A percentile compares a stretch with the other conserved stretches of the same genome.
phyloP scores from a whole-genome alignment of 2,797 vertebrate species.

The Parambassis ranga region DNA sequence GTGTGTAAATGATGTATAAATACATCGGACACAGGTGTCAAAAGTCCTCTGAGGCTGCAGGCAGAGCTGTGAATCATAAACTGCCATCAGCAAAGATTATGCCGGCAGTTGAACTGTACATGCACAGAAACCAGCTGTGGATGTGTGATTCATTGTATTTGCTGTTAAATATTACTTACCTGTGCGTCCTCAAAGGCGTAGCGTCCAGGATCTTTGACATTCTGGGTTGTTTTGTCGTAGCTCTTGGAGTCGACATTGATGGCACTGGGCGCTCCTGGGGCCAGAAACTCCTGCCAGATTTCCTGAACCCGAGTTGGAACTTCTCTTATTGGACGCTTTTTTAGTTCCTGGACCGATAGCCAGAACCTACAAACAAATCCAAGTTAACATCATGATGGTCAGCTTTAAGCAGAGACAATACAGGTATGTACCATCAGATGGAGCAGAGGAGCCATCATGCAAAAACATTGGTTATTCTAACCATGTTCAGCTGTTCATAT shows the following conservation, averaged over 20 bases:
- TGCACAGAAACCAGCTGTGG: neutral
- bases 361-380: constrained; percentile 88
- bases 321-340: constrained; percentile 93
- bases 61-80: constrained; percentile 1
- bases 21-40: neutral
- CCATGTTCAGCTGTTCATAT: constrained; percentile 23
- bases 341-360: constrained; percentile 95
- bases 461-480: neutral
- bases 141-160: neutral
- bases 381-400: neutral
- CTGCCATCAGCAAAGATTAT: neutral
- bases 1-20: neutral
- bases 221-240: constrained; percentile 96
- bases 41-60: neutral
- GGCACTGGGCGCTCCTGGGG: constrained; percentile 93
- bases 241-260: constrained; percentile 98
- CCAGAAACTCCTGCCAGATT: constrained; percentile 97
- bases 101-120: neutral
- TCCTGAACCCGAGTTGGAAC: constrained; percentile 92
- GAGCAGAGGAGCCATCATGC: constrained; percentile 31
- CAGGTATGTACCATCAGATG: constrained; percentile 44
- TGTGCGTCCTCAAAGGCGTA: constrained; percentile 97
- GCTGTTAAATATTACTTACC: constrained; percentile 66
- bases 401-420: constrained; percentile 17
- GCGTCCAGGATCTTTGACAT: constrained; percentile 94